Percentiles rank a stretch among this genome's conserved stretches.
phyloP scores from a whole-genome alignment of 2,113 vertebrate species.

The Catharus minimus region DNA sequence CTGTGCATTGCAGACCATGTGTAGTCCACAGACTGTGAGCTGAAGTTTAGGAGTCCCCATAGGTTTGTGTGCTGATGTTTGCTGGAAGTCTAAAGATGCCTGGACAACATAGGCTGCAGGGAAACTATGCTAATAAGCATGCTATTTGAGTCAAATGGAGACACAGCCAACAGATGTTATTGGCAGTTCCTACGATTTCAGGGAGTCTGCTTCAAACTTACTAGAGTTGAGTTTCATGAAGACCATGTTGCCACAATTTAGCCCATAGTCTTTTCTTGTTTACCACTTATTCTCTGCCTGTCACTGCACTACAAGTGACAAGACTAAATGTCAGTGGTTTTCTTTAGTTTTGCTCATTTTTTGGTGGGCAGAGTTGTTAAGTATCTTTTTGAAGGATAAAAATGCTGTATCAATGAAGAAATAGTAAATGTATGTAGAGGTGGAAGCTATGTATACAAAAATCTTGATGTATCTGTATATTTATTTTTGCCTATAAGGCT shows the following conservation, averaged over 20 bases:
- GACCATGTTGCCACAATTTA: background rate
- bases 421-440: background rate
- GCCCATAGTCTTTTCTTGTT: background rate
- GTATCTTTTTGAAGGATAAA: background rate
- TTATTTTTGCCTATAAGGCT: background rate
- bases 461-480: background rate
- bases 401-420: background rate
- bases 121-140: background rate
- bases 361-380: background rate
- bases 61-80: background rate
- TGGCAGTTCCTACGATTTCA: background rate
- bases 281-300: background rate
- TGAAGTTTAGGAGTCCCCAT: background rate
- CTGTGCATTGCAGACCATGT: fast-evolving
- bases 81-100: background rate
- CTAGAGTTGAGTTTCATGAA: background rate
- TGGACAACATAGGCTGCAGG: background rate
- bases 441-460: background rate
- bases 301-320: background rate
- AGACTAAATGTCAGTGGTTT: background rate
- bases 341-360: background rate
- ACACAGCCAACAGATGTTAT: background rate
- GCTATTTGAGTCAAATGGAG: background rate
- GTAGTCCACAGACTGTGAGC: background rate
- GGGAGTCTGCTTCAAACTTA: background rate